Evolutionary conservation across 2,113 vertebrate genomes (phyloP).

Genomic region (Hydropotes inermis): DNA sequence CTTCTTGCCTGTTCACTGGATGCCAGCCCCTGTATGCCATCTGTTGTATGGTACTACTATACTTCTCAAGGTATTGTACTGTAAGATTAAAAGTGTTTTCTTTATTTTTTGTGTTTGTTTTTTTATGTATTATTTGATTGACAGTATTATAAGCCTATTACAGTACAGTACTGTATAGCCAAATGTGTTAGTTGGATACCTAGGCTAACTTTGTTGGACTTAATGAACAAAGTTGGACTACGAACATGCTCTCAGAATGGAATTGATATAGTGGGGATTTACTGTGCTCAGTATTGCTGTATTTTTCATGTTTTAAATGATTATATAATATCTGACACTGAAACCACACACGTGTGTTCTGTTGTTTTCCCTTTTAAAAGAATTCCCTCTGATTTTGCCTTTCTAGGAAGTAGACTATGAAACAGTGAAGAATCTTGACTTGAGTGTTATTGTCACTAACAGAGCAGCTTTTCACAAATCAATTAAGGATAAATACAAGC

Average conservation of each 20-base stretch:
- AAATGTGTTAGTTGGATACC: background rate
- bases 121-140: background rate
- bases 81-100: background rate
- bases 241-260: background rate
- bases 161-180: background rate
- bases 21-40: background rate
- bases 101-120: background rate
- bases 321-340: background rate
- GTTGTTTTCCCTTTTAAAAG: background rate
- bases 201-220: background rate
- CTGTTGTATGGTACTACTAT: background rate
- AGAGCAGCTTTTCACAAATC: constrained; percentile 86
- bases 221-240: background rate
- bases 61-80: background rate
- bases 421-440: constrained; percentile 71
- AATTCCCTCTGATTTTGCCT: background rate
- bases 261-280: background rate
- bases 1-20: background rate
- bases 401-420: constrained; percentile 84
- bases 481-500: constrained; percentile 63
- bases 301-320: background rate
- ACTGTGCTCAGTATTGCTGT: background rate
- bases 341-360: background rate
- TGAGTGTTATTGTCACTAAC: constrained; percentile 82
- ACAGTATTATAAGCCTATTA: background rate